These are phyloP conservation scores for Nothobranchius kuhntae DNA, from an alignment of 2,113 vertebrate genomes.

Conservation along the genomic window DNA sequence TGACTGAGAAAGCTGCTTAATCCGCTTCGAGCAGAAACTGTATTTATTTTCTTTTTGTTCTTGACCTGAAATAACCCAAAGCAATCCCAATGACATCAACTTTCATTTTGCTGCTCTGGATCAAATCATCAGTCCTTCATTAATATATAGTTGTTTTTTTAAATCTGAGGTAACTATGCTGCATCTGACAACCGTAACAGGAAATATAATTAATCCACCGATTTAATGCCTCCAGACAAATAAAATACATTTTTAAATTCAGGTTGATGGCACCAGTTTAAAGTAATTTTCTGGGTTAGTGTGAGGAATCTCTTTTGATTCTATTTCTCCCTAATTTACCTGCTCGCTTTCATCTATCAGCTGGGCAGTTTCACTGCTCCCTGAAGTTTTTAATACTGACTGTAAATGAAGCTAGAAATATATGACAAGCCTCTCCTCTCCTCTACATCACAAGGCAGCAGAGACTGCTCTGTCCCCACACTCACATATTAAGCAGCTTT, in stretches of 20 bases:
- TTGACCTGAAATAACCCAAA: conserved; percentile 44
- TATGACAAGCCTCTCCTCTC: conserved; percentile 13
- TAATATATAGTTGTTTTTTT: no score
- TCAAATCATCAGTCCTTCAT: neutral
- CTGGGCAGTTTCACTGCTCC: conserved; percentile 5
- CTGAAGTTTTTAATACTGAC: conserved; percentile 12
- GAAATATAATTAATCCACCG: conserved; percentile 17
- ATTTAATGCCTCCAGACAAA: conserved; percentile 11
- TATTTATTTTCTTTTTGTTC: conserved; percentile 33
- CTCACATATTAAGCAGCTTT: conserved; percentile 70
- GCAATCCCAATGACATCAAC: conserved; percentile 4
- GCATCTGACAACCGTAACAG: conserved; percentile 14
- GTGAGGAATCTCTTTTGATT: conserved; percentile 11
- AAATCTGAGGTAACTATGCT: no score
- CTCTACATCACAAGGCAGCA: conserved; percentile 21
- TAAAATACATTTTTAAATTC: conserved; percentile 10
- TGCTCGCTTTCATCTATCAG: neutral
- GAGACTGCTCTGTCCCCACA: conserved; percentile 24
- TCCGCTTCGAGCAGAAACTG: conserved; percentile 43
- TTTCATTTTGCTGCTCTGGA: neutral
- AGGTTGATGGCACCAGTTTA: conserved; percentile 32
- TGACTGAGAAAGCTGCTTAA: conserved; percentile 50
- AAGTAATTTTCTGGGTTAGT: conserved; percentile 32
- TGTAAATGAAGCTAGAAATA: conserved; percentile 35
- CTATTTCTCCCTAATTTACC: neutral